phyloP scores from a whole-genome alignment of 2,797 vertebrate genomes.

The Neoniphon sammara region DNA sequence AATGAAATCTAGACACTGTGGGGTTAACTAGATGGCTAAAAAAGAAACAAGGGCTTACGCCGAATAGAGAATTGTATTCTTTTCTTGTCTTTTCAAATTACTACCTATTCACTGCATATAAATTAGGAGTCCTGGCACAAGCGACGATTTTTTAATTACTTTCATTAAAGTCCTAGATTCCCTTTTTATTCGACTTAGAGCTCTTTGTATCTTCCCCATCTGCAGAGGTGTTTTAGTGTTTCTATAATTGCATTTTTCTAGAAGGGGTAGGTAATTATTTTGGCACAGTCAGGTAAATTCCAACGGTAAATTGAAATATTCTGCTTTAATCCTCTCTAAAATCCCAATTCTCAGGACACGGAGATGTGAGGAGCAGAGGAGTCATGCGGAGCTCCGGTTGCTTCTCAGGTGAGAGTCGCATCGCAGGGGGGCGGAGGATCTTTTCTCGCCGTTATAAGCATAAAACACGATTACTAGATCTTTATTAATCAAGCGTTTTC shows the following conservation, averaged over 20 bases:
- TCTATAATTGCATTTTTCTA: conserved; percentile 67
- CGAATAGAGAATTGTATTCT: conserved; percentile 27
- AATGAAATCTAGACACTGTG: conserved; percentile 1
- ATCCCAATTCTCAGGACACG: conserved; percentile 65
- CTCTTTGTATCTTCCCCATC: conserved; percentile 43
- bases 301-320: conserved; percentile 75
- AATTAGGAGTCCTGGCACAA: conserved; percentile 48
- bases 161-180: conserved; percentile 55
- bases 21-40: conserved; percentile 15
- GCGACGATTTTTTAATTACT: conserved; percentile 56
- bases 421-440: conserved; percentile 63
- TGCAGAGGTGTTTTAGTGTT: conserved; percentile 57
- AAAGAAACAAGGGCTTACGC: background rate
- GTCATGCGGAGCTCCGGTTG: conserved; percentile 64
- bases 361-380: conserved; percentile 55
- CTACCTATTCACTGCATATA: conserved; percentile 46
- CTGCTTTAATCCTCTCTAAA: conserved; percentile 74
- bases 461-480: conserved; percentile 77
- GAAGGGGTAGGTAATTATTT: conserved; percentile 70
- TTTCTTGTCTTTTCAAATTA: conserved; percentile 34
- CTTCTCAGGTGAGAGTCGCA: conserved; percentile 76
- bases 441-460: conserved; percentile 67
- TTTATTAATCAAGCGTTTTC: conserved; percentile 51
- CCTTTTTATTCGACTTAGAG: conserved; percentile 62
- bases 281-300: conserved; percentile 72